These are phyloP conservation scores for Laupala kohalensis DNA, from an alignment of 1,140 invertebrate genomes.

Conservation along the genomic window DNA sequence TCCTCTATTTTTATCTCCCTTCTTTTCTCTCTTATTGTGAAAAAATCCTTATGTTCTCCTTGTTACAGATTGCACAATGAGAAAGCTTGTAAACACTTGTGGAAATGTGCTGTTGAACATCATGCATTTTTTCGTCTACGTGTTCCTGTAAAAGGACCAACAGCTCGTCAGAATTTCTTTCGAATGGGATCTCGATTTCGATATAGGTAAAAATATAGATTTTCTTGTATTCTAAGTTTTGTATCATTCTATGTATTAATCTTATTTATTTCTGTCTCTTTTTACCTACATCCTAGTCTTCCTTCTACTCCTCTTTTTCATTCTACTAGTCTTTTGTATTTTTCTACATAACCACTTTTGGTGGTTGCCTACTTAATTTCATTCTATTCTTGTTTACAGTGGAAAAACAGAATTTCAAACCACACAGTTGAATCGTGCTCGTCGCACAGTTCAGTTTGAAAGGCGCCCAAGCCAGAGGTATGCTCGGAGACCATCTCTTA, in stretches of 20 bases:
- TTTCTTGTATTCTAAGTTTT: too few species aligned
- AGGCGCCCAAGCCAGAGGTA: slow-evolving; percentile 91
- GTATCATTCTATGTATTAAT: too few species aligned
- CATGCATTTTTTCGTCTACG: slow-evolving; percentile 95
- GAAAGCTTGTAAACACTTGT: slow-evolving; percentile 96
- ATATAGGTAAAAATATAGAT: slow-evolving; percentile 49
- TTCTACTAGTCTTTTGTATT: too few species aligned
- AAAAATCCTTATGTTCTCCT: too few species aligned
- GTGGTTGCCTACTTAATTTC: too few species aligned
- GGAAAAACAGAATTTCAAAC: slow-evolving; percentile 92
- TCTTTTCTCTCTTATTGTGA: too few species aligned
- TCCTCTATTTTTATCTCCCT: too few species aligned
- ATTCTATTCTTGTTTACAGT: too few species aligned
- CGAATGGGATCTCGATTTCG: slow-evolving; percentile 92
- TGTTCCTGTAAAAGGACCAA: slow-evolving; percentile 78
- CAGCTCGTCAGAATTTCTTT: slow-evolving; percentile 87
- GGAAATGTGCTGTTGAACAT: slow-evolving; percentile 99
- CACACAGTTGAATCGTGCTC: slow-evolving; percentile 71
- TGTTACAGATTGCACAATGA: slow-evolving; percentile 71
- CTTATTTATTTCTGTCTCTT: too few species aligned
- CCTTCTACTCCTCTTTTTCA: too few species aligned
- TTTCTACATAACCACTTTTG: too few species aligned
- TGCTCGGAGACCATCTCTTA: slow-evolving; percentile 75
- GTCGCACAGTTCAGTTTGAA: slow-evolving; percentile 88
- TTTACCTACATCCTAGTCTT: too few species aligned